Evolutionary conservation across 1,140 invertebrate genomes (phyloP).

Genomic region (Papilio helenus): DNA sequence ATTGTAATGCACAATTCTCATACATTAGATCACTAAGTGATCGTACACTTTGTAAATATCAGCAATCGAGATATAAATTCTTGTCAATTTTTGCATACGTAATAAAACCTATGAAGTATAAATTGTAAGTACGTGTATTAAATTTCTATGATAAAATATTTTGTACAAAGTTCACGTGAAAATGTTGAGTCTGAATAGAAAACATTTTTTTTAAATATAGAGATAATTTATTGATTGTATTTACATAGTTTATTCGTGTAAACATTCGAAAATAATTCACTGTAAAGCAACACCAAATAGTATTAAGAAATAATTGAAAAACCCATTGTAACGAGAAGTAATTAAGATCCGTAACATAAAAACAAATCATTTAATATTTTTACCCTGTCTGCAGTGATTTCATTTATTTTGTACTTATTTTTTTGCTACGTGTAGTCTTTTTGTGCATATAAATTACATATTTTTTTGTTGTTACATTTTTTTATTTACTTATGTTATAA

Average conservation of each 20-base stretch:
- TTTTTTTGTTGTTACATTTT: slow-evolving; percentile 36
- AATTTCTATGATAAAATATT: slow-evolving; percentile 64
- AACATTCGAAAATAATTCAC: slow-evolving; percentile 60
- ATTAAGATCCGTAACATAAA: slow-evolving; percentile 1
- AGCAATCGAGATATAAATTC: slow-evolving; percentile 48
- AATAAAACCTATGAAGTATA: slow-evolving; percentile 53
- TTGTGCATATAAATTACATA: slow-evolving; percentile 7
- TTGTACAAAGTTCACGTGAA: slow-evolving; percentile 72
- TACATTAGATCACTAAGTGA: slow-evolving; percentile 36
- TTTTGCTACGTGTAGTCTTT: slow-evolving; percentile 20
- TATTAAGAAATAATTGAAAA: slow-evolving; percentile 59
- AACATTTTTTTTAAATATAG: slow-evolving; percentile 55
- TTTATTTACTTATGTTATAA: slow-evolving; percentile 39
- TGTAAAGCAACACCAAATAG: slow-evolving; percentile 80
- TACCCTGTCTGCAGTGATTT: neutral
- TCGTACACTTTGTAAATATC: slow-evolving; percentile 42
- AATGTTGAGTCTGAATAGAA: slow-evolving; percentile 76
- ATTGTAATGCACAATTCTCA: slow-evolving; percentile 43
- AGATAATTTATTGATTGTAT: slow-evolving; percentile 62
- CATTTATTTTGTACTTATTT: neutral
- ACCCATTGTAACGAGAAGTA: slow-evolving; percentile 51
- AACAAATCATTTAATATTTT: neutral
- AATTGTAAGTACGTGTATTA: slow-evolving; percentile 48
- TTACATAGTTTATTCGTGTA: slow-evolving; percentile 64
- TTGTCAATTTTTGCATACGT: slow-evolving; percentile 78